Conservation (phyloP, 2,113 vertebrate species). For the Trichomycterus rosablanca region DNA sequence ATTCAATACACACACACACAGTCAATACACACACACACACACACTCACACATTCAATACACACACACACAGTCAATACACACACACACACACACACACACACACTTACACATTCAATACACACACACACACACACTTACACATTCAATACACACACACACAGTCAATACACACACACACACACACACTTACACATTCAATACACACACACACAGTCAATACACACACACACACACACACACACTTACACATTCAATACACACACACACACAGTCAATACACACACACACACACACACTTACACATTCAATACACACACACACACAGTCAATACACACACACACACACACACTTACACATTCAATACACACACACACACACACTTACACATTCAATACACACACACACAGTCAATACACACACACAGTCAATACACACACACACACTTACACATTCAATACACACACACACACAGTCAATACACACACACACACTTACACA, state of each 20-base stretch:
- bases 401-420: not conserved
- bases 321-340: constrained; percentile 43
- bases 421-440: constrained; percentile 61
- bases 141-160: too few species aligned
- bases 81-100: not conserved
- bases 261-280: too few species aligned
- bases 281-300: not conserved
- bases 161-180: not conserved
- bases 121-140: constrained; percentile 4
- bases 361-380: too few species aligned
- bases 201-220: too few species aligned
- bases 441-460: constrained; percentile 6
- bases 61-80: too few species aligned
- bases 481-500: not conserved
- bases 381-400: not conserved
- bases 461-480: too few species aligned
- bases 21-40: constrained; percentile 46
- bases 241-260: constrained; percentile 6
- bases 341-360: constrained; percentile 2
- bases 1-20: too few species aligned
- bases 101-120: constrained; percentile 54
- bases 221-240: constrained; percentile 71
- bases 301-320: too few species aligned
- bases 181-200: not conserved
- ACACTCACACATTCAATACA: constrained; percentile 11